Evolutionary conservation across 2,888 invertebrate genomes (phyloP).

Genomic region (Lomographa bimaculata): DNA sequence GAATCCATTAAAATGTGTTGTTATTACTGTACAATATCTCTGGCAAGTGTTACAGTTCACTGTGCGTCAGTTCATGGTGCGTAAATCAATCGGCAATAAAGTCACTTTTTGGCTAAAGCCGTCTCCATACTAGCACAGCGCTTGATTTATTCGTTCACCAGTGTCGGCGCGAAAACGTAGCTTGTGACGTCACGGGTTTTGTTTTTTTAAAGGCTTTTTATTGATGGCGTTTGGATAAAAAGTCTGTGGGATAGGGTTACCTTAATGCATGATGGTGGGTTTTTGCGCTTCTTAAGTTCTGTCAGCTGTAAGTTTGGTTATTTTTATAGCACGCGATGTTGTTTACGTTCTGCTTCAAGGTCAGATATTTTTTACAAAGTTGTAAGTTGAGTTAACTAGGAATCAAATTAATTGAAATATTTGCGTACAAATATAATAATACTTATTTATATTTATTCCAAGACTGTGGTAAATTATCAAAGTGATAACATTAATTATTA

Average conservation of each 20-base stretch:
- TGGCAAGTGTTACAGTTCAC: too few relatives aligned
- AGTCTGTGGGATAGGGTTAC: slow-evolving; percentile 64
- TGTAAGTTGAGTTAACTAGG: too few relatives aligned
- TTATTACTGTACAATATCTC: too few relatives aligned
- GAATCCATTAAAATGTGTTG: too few relatives aligned
- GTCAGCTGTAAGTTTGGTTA: slow-evolving; percentile 6
- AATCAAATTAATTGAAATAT: too few relatives aligned
- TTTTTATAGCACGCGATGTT: slow-evolving; percentile 9
- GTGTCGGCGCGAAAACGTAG: slow-evolving; percentile 77
- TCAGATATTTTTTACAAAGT: too few relatives aligned
- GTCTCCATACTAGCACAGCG: slow-evolving; percentile 68
- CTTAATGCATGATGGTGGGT: slow-evolving; percentile 19
- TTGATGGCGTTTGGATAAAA: slow-evolving; percentile 79
- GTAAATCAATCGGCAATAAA: slow-evolving; percentile 63
- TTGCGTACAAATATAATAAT: too few relatives aligned
- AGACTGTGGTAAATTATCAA: too few relatives aligned
- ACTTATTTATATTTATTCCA: too few relatives aligned
- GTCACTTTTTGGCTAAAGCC: slow-evolving; percentile 69
- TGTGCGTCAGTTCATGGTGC: too few relatives aligned
- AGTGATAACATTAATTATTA: too few relatives aligned
- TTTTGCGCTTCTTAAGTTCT: slow-evolving; percentile 13
- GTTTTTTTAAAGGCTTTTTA: slow-evolving; percentile 68
- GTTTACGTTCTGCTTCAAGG: background rate
- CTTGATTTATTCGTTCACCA: slow-evolving; percentile 76
- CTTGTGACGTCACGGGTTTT: slow-evolving; percentile 78